Conservation (phyloP, 2,113 vertebrate species). For the Morone chrysops region DNA sequence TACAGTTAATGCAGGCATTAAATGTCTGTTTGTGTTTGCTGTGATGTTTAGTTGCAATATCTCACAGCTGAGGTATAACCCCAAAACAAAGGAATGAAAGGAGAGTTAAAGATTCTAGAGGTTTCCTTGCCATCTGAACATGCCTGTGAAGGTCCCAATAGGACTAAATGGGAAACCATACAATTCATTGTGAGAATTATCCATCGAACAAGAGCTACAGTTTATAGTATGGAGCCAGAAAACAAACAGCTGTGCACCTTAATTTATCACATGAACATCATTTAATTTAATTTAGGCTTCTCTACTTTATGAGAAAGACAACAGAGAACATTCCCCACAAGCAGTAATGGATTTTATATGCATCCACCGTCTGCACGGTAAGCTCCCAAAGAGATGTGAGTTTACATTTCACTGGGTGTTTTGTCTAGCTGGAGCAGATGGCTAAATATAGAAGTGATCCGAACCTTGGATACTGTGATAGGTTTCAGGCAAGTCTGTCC, state of each 20-base stretch:
- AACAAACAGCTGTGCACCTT: slow-evolving; percentile 13
- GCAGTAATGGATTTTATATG: not conserved
- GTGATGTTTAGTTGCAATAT: not conserved
- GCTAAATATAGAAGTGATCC: slow-evolving; percentile 6
- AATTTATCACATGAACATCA: slow-evolving; percentile 22
- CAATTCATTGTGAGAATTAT: slow-evolving; percentile 34
- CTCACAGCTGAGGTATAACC: not conserved
- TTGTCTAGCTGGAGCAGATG: not conserved
- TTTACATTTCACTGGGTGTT: slow-evolving; percentile 8
- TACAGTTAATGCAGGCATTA: not conserved
- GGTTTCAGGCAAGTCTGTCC: slow-evolving; percentile 96
- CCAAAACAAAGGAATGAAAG: slow-evolving; percentile 7
- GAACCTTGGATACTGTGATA: slow-evolving; percentile 92
- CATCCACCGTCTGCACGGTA: not conserved
- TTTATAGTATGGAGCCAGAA: slow-evolving; percentile 26
- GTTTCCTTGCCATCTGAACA: slow-evolving; percentile 10
- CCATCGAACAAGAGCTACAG: slow-evolving; percentile 15
- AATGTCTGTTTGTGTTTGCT: not conserved
- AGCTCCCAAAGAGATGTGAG: not conserved
- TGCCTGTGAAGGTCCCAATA: slow-evolving; percentile 9
- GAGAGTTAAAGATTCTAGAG: slow-evolving; percentile 2
- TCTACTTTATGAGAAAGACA: slow-evolving; percentile 8
- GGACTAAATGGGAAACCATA: slow-evolving; percentile 8
- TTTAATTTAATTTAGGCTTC: not conserved
- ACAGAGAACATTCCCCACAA: slow-evolving; percentile 12